Evolutionary conservation across 2,888 invertebrate species (phyloP).

Genomic region (Lepidonotus clava): DNA sequence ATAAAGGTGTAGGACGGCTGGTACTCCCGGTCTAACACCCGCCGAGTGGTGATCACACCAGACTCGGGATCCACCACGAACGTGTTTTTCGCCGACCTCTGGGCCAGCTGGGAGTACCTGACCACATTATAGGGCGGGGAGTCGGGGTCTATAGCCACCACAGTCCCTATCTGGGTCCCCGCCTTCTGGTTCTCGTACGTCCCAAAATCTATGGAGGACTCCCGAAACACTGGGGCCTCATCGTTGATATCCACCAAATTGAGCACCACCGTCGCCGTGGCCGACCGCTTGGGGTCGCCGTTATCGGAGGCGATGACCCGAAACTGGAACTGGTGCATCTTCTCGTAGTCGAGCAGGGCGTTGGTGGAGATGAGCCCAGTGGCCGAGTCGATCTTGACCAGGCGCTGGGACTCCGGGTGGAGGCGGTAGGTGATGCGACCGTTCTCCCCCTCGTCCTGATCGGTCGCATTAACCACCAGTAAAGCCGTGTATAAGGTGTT

Average conservation of each 20-base stretch:
- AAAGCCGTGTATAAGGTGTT: slow-evolving; percentile 36
- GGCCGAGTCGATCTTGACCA: slow-evolving; percentile 38
- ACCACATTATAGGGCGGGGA: slow-evolving; percentile 49
- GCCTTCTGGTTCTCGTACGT: slow-evolving; percentile 42
- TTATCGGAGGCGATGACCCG: slow-evolving; percentile 51
- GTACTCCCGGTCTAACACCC: slow-evolving; percentile 48
- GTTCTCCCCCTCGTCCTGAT: slow-evolving; percentile 53
- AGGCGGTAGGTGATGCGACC: slow-evolving; percentile 29
- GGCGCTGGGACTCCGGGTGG: slow-evolving; percentile 1
- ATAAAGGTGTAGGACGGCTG: slow-evolving; percentile 35
- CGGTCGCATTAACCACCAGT: slow-evolving; percentile 24
- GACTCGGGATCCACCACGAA: slow-evolving; percentile 45
- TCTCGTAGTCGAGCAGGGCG: slow-evolving; percentile 51
- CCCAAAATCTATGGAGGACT: slow-evolving; percentile 17
- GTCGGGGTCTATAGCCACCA: slow-evolving; percentile 47
- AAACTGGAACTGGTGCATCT: slow-evolving; percentile 54
- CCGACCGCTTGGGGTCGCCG: slow-evolving; percentile 37
- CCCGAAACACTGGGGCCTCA: slow-evolving; percentile 46
- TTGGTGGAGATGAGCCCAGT: slow-evolving; percentile 45
- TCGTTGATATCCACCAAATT: slow-evolving; percentile 54
- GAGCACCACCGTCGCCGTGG: slow-evolving; percentile 49
- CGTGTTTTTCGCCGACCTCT: background rate
- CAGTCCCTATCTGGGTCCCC: slow-evolving; percentile 7
- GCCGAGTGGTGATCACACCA: slow-evolving; percentile 50
- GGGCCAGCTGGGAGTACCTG: slow-evolving; percentile 8